Evolutionary conservation across 2,113 vertebrate species (phyloP), one percentile per base, ranked within the genome.

Genomic region (Ceyx margarethae): DNA sequence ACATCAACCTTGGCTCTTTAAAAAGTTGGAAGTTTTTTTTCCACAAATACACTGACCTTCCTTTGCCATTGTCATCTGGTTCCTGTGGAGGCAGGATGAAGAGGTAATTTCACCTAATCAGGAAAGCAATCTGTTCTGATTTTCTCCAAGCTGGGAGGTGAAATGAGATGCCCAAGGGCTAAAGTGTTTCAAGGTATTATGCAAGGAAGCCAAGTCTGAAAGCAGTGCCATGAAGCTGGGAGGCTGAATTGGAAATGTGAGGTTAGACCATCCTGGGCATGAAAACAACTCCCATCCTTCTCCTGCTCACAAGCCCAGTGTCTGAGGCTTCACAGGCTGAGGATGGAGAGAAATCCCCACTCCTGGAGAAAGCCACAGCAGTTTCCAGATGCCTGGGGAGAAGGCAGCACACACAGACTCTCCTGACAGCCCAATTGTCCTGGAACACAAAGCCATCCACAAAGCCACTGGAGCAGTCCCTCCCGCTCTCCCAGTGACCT

Each of bases 91-190:
- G 81, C 82, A 93, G 85, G 46, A 85, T 74, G 73, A 95, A 91
- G 65, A 93, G 60, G 43, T 74, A 76, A 93, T 93, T 95, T 85
- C 85, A 92, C 73, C 76, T 95, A n/a, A 93, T 95, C 87, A 94
- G 82, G 68, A 87, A 92, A 76, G 86, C 94, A 91, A 89, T 86
- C 81, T 93, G 81, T 91, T 81, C 85, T 53, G 74, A 92, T 94
- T 91, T 90, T 83, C 60, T 66, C 42, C 26, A 92, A 87, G 85
- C 37, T 85, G 51, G 16, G 56, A 89, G 11, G 3, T 66, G 58
- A 75, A 87, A 85, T 56, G 26, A 77, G 56, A 85, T 18, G 64
- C 87, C 71, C 53, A 74, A 73, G 42, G 75, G 64, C 79, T 92
- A 17, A 80, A 81, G 40, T 40, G 54, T 64, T 82, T 74, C 71